Percentiles rank a stretch among this genome's conserved stretches.
Evolutionary conservation across 2,113 vertebrate species (phyloP).

Genomic region (Gorilla gorilla): DNA sequence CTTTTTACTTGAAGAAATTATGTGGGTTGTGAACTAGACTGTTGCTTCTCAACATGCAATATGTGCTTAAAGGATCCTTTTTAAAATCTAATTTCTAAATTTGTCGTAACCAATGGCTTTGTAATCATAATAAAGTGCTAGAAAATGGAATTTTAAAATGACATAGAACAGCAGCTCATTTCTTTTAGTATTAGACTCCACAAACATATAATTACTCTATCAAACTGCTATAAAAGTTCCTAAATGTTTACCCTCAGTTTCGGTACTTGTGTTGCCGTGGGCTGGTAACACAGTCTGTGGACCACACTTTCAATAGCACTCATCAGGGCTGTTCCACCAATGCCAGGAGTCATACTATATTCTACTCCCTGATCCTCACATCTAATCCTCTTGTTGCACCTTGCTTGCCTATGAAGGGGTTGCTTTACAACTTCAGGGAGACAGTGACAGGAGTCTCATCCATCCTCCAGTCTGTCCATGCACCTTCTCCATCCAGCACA

Average conservation of each 20-base stretch:
- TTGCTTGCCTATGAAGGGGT: not conserved
- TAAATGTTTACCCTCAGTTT: not conserved
- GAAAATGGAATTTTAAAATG: not conserved
- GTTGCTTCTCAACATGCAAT: not conserved
- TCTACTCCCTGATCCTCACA: not conserved
- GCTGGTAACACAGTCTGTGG: not conserved
- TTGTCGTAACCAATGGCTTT: not conserved
- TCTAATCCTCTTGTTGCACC: not conserved
- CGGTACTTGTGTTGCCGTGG: not conserved
- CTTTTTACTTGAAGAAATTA: not conserved
- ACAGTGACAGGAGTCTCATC: not conserved
- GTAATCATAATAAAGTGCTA: not conserved
- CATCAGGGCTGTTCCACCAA: not conserved
- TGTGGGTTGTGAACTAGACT: not conserved
- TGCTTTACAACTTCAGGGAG: not conserved
- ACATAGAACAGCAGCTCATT: not conserved
- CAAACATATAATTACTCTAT: not conserved
- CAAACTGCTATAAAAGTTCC: not conserved
- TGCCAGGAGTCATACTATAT: not conserved
- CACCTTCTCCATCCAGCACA: not conserved
- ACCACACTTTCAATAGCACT: accelerated
- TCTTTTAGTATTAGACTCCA: not conserved
- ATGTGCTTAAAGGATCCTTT: not conserved
- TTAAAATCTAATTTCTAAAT: slow-evolving; percentile 17
- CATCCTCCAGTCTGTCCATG: not conserved